phyloP scores from a whole-genome alignment of 2,113 vertebrate species.

The Syngnathus scovelli region DNA sequence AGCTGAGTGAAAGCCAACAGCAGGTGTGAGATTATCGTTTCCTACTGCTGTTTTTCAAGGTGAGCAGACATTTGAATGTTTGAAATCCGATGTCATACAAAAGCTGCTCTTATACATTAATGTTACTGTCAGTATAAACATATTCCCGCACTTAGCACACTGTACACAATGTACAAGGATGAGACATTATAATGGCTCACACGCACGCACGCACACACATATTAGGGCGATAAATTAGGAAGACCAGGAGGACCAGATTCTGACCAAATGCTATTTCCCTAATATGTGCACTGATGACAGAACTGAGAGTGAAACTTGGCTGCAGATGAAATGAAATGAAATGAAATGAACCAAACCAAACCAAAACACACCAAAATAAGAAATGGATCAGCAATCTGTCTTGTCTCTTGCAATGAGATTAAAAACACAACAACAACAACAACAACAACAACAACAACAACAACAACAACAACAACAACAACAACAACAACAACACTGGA shows the following conservation, averaged over 20 bases:
- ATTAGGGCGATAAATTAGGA: not conserved
- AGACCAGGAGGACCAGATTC: too few relatives aligned
- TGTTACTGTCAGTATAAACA: constrained; percentile 33
- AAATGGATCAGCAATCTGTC: constrained; percentile 10
- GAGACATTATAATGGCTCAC: too few relatives aligned
- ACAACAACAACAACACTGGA: not conserved
- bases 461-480: too few relatives aligned
- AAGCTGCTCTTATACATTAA: constrained; percentile 41
- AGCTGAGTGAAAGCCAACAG: constrained; percentile 51
- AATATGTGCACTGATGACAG: constrained; percentile 30
- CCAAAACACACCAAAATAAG: constrained; percentile 13
- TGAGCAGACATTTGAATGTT: constrained; percentile 59
- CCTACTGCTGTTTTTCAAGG: constrained; percentile 39
- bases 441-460: too few relatives aligned
- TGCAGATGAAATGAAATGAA: constrained; percentile 16
- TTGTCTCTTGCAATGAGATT: constrained; percentile 1
- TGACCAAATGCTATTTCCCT: too few relatives aligned
- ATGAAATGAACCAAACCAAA: too few relatives aligned
- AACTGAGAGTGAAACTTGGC: constrained; percentile 21
- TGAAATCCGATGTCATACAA: constrained; percentile 37
- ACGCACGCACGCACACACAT: too few relatives aligned
- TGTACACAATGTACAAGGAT: too few relatives aligned
- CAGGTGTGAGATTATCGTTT: constrained; percentile 63
- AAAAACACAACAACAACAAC: too few relatives aligned
- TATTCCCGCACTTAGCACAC: not conserved